Conservation (phyloP, 2,113 vertebrate species). For the Condylura cristata region DNA sequence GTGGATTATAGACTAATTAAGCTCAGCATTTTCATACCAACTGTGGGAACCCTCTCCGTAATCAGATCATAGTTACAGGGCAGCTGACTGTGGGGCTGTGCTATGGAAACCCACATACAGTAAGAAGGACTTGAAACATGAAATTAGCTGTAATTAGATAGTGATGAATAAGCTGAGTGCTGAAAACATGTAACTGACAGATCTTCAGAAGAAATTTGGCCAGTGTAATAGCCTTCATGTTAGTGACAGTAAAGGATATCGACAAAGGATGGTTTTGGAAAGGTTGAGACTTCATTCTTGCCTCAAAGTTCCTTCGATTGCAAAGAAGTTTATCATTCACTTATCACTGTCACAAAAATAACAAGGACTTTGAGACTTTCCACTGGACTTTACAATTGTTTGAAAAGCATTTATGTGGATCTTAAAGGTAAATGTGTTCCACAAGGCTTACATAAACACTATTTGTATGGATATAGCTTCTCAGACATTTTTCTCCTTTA, state of each 20-base stretch:
- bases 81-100: not conserved
- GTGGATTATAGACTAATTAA: not conserved
- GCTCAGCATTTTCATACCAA: conserved; percentile 4
- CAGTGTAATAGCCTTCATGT: not conserved
- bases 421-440: conserved; percentile 14
- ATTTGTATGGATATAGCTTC: not conserved
- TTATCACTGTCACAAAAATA: conserved; percentile 45
- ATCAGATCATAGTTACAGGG: conserved; percentile 23
- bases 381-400: conserved; percentile 46
- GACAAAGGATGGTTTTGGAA: not conserved
- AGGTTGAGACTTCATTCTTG: conserved; percentile 45
- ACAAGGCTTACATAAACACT: not conserved
- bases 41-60: not conserved
- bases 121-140: not conserved
- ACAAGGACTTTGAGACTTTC: not conserved
- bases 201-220: not conserved
- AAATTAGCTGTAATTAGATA: conserved; percentile 46
- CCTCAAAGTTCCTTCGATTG: conserved; percentile 9
- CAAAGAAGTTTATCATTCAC: not conserved
- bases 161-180: not conserved
- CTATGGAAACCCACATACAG: not conserved
- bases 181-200: not conserved
- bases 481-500: conserved; percentile 35
- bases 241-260: conserved; percentile 22
- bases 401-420: conserved; percentile 1